Percentiles rank a stretch among this genome's conserved stretches.
These are phyloP conservation scores for Cistogaster globosa DNA, from an alignment of 2,888 invertebrate species.

Conservation along the genomic window DNA sequence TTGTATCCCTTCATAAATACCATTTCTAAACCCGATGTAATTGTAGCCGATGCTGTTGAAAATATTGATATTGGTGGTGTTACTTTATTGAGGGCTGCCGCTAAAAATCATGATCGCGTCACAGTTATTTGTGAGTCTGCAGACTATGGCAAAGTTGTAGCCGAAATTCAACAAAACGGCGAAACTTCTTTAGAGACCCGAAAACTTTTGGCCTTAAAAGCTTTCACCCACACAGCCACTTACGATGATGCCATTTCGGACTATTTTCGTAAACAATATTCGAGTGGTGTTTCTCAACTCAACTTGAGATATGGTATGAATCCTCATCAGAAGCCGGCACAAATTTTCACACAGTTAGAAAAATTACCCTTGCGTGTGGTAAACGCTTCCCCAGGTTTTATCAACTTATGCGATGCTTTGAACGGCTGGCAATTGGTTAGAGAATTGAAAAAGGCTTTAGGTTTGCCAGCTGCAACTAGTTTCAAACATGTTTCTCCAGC, in stretches of 20 bases:
- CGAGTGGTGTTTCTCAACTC: constrained; percentile 89
- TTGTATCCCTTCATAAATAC: constrained; percentile 97
- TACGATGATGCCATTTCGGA: constrained; percentile 98
- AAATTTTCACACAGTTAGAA: constrained; percentile 91
- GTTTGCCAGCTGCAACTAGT: constrained; percentile 95
- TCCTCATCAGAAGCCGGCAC: constrained; percentile 98
- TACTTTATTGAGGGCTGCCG: constrained; percentile 96
- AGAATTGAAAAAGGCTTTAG: constrained; percentile 91
- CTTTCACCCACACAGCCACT: constrained; percentile 97
- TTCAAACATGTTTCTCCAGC: constrained; percentile 99
- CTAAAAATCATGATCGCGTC: constrained; percentile 97
- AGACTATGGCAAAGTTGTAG: constrained; percentile 91
- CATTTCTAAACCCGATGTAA: constrained; percentile 90
- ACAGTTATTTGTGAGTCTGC: constrained; percentile 95
- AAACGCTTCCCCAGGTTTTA: constrained; percentile 98
- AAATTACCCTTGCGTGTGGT: constrained; percentile 93
- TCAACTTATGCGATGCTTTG: constrained; percentile 98
- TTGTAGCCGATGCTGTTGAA: constrained; percentile 94
- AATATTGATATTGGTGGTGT: constrained; percentile 99
- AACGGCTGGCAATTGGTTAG: constrained; percentile 98
- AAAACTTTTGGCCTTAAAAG: constrained; percentile 92
- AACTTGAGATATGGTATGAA: constrained; percentile 97
- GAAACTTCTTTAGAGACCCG: constrained; percentile 88
- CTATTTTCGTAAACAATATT: constrained; percentile 96
- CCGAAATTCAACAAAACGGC: constrained; percentile 88